phyloP scores from a whole-genome alignment of 2,113 vertebrate species.

The Proteles cristata region DNA sequence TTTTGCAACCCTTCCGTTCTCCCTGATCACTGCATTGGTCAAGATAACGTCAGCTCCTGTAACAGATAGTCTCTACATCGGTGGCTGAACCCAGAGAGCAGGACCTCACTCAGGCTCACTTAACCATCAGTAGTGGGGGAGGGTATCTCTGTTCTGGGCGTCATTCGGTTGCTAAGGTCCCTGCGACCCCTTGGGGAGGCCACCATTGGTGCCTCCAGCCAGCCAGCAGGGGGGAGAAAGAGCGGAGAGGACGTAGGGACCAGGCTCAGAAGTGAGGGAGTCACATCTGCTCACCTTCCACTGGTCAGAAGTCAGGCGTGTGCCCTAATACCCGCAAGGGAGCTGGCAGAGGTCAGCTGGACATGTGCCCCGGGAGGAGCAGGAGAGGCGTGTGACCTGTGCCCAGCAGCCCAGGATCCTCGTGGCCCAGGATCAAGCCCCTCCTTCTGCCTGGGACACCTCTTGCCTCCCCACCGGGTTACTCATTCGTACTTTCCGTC shows the following conservation, averaged over 20 bases:
- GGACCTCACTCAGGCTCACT: background rate
- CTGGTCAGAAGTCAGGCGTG: background rate
- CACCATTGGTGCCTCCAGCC: too few species aligned
- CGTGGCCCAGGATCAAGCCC: background rate
- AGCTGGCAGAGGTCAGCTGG: background rate
- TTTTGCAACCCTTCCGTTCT: accelerated
- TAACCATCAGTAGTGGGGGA: background rate
- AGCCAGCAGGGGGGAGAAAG: background rate
- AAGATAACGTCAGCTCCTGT: too few species aligned
- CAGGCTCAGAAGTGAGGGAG: background rate
- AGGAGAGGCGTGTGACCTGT: background rate
- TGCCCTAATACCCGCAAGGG: background rate
- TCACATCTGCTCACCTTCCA: background rate
- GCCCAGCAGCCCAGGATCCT: background rate
- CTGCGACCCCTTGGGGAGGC: background rate
- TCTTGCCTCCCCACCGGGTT: background rate
- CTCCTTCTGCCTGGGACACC: background rate
- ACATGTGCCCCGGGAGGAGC: background rate
- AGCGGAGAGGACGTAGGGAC: background rate
- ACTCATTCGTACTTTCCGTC: background rate
- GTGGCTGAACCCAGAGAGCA: background rate
- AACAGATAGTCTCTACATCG: background rate
- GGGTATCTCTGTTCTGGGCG: too few species aligned
- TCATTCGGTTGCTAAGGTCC: background rate
- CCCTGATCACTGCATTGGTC: background rate